Conservation (phyloP, 2,113 vertebrate genomes). For the Mustelus asterias region DNA sequence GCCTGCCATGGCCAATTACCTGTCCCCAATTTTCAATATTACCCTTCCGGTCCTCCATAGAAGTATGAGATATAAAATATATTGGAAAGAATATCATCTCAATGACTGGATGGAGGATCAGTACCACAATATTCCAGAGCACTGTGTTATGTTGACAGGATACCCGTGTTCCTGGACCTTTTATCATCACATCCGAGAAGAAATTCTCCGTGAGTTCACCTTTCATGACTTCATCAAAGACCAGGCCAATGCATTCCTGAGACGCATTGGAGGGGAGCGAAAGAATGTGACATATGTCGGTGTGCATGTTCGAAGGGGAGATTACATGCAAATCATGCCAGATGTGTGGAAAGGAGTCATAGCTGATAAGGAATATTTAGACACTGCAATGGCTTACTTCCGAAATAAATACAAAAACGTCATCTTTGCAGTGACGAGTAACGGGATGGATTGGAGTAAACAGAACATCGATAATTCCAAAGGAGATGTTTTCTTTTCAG, state of each 20-base stretch:
- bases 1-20: too few relatives aligned
- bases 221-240: constrained; percentile 39
- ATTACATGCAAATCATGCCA: constrained; percentile 39
- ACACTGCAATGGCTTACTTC: constrained; percentile 40
- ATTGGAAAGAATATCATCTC: not conserved
- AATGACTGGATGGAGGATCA: constrained; percentile 40
- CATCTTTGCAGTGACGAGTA: constrained; percentile 41
- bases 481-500: constrained; percentile 17
- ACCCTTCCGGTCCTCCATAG: too few relatives aligned
- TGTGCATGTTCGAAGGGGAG: constrained; percentile 41
- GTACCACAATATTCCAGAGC: constrained; percentile 38
- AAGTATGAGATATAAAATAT: too few relatives aligned
- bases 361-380: constrained; percentile 39
- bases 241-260: constrained; percentile 39
- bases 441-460: constrained; percentile 40
- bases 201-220: constrained; percentile 41
- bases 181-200: constrained; percentile 40
- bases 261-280: not conserved
- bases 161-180: constrained; percentile 42
- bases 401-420: not conserved
- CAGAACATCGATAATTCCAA: constrained; percentile 7
- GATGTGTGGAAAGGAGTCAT: constrained; percentile 43
- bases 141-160: constrained; percentile 37
- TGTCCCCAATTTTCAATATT: too few relatives aligned
- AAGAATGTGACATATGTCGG: constrained; percentile 42